Evolutionary conservation across 2,888 invertebrate species (phyloP), one percentile per base, ranked within the genome.

Genomic region (Yponomeuta sedellus): DNA sequence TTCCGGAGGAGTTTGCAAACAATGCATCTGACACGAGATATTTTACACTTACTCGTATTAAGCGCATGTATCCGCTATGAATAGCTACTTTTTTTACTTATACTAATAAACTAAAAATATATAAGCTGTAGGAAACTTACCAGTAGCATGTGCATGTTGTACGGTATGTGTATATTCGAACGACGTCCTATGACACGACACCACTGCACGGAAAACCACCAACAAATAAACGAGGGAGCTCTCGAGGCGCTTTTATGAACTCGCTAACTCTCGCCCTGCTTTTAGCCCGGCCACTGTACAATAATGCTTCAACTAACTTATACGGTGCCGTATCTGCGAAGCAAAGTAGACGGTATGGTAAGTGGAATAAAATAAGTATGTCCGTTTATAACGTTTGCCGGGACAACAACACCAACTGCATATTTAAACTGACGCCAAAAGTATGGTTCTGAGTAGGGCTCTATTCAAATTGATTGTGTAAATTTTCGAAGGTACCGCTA

Each of bases 261-360:
- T 84, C 87, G 89, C 89, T 89, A 89, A 85, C 90, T 90, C 90
- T 87, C 85, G 86, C 86, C 86, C 85, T 82, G 85, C 76, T 75
- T 78, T 79, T 75, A 81, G 86, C 86, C 82, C 88, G 88, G 83
- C 85, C 79, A 83, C 87, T 88, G 88, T 89, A 88, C 34, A 34
- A 34, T 34, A 34, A 34, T 87, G 75, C 81, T 82, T 88, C 84
- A 85, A 85, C 89, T 87, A 88, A 86, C 87, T 88, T 80, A 89
- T 88, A 34, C 85, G 20, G 34, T 62, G 34, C 40, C 12, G n/a
- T 62, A 12, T 34, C 40, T 19, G 28, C 39, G 39, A 34, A 19
- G 34, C 4, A 40, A 40, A 62, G 39, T 40, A 34, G 25, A 20
- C 11, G 6, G 22, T 59, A 59, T 12, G 20, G 20, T 25, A 59